phyloP scores from a whole-genome alignment of 2,888 invertebrate species.

The Heliconius cydno region DNA sequence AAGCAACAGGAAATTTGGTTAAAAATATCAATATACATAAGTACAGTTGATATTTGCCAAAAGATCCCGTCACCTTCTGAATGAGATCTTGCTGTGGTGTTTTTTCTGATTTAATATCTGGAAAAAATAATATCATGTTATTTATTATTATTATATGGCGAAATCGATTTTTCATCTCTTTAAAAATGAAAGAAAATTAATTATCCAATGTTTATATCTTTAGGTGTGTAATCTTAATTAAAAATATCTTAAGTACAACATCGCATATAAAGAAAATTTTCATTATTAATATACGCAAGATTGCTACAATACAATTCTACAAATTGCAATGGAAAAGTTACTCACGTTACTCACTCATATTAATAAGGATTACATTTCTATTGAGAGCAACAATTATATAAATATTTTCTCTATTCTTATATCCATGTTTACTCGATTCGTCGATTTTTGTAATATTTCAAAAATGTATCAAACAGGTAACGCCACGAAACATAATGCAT shows the following conservation, averaged over 20 bases:
- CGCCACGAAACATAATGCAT: no score
- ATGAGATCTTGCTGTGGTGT: conserved; percentile 61
- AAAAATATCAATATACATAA: conserved; percentile 70
- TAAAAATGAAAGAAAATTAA: neutral
- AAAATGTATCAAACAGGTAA: no score
- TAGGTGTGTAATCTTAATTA: neutral
- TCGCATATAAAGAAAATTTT: neutral
- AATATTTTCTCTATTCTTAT: no score
- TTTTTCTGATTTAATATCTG: conserved; percentile 51
- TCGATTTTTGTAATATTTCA: no score
- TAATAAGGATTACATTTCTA: neutral
- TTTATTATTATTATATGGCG: no score
- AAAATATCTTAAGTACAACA: neutral
- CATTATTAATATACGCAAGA: neutral
- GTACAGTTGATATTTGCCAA: conserved; percentile 80
- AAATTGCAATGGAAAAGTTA: conserved; percentile 1
- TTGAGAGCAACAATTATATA: neutral
- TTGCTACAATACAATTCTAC: neutral
- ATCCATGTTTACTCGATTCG: no score
- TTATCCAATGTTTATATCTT: neutral
- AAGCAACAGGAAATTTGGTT: conserved; percentile 77
- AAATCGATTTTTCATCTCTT: neutral
- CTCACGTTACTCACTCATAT: neutral
- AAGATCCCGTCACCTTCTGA: conserved; percentile 74
- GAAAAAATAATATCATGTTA: conserved; percentile 40